These are phyloP conservation scores for Chaenocephalus aceratus DNA, from an alignment of 2,113 vertebrate genomes.

Conservation along the genomic window DNA sequence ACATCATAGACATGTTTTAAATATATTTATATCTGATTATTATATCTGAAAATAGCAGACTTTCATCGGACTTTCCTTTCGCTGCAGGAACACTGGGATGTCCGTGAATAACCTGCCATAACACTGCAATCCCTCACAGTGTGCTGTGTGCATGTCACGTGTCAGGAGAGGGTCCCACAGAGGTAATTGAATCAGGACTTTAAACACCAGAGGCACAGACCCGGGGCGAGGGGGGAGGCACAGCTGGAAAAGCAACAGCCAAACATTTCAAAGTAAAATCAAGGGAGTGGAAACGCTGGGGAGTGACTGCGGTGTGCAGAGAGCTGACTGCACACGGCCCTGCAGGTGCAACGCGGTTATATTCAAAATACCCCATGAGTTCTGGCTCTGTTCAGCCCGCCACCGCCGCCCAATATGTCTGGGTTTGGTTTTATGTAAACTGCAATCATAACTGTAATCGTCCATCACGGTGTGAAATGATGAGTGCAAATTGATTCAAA, in stretches of 20 bases:
- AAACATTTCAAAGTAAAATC: slow-evolving; percentile 34
- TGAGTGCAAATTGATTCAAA: slow-evolving; percentile 23
- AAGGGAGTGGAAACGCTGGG: slow-evolving; percentile 57
- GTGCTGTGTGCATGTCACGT: slow-evolving; percentile 42
- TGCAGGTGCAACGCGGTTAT: slow-evolving; percentile 60
- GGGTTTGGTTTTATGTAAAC: slow-evolving; percentile 26
- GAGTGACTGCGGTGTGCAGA: slow-evolving; percentile 35
- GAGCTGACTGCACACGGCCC: slow-evolving; percentile 51
- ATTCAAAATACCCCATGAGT: background rate
- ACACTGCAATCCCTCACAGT: slow-evolving; percentile 34
- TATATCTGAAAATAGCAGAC: no score
- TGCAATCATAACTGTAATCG: slow-evolving; percentile 16
- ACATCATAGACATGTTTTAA: no score
- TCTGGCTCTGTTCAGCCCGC: background rate
- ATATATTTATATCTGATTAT: no score
- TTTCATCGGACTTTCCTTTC: no score
- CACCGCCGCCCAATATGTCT: background rate
- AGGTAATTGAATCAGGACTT: slow-evolving; percentile 70
- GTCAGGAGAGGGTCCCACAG: slow-evolving; percentile 47
- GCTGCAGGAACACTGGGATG: slow-evolving; percentile 31
- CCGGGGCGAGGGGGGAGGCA: slow-evolving; percentile 48
- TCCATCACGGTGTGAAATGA: slow-evolving; percentile 19
- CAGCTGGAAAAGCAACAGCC: slow-evolving; percentile 88
- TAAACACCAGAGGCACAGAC: slow-evolving; percentile 60
- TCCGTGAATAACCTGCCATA: slow-evolving; percentile 68